A percentile compares a stretch with the other conserved stretches of the same genome.
Evolutionary conservation across 2,797 vertebrate species (phyloP).

Genomic region (Dromococcyx pavoninus): DNA sequence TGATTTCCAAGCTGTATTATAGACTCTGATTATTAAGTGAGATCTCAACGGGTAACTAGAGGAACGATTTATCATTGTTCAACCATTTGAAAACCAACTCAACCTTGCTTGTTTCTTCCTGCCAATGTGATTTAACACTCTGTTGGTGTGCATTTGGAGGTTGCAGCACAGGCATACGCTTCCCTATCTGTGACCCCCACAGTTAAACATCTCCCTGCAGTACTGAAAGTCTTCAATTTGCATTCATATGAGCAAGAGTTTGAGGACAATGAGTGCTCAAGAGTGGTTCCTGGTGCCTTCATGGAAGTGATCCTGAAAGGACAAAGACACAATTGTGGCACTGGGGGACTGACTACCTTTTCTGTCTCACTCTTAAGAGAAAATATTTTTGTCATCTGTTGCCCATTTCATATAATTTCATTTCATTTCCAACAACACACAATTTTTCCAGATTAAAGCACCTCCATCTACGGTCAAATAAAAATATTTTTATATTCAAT

Average conservation of each 20-base stretch:
- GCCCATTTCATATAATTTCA: neutral
- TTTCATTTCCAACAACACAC: neutral
- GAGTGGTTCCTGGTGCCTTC: neutral
- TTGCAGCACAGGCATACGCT: neutral
- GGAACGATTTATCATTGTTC: neutral
- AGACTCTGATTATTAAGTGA: neutral
- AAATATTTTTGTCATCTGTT: neutral
- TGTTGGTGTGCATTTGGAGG: fast-evolving
- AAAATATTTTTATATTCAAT: neutral
- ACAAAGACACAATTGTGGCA: neutral
- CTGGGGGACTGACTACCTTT: neutral
- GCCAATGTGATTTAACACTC: neutral
- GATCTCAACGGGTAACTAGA: neutral
- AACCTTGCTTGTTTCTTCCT: neutral
- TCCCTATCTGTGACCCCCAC: neutral
- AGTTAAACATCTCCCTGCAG: neutral
- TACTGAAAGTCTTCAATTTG: neutral
- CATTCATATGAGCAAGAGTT: neutral
- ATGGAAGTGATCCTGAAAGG: neutral
- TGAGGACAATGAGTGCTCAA: neutral
- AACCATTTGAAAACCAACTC: neutral
- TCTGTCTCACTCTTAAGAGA: neutral
- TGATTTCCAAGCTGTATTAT: neutral
- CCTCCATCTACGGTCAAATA: constrained; percentile 20
- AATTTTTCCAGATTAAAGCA: neutral